Evolutionary conservation across 2,888 invertebrate species (phyloP), one percentile per base, ranked within the genome.

Genomic region (Melanargia galathea): DNA sequence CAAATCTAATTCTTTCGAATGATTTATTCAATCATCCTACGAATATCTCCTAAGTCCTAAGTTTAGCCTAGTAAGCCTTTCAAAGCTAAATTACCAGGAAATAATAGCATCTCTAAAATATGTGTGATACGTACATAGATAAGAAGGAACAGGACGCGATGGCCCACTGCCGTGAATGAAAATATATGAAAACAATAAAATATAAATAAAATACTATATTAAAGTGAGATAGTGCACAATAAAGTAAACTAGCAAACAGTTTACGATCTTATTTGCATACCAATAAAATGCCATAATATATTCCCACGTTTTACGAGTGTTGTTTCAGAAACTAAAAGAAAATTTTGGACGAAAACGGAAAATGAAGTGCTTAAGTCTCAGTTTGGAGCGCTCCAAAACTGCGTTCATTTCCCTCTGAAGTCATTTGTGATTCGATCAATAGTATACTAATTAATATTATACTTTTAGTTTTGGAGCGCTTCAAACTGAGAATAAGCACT

Each of bases 231-330:
- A 70, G 51, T 63, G 49, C 71, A 69, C 71, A 70, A 73, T 78
- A 76, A 76, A 76, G 63, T 67, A 68, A 72, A 75, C 70, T 71
- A 76, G 70, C 76, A 73, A 74, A 72, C 73, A 68, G 70, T 73
- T 75, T 60, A 73, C 74, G 70, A 71, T 71, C 73, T 68, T 62
- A 75, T 82, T 81, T 79, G 73, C 77, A 80, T 80, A 75, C 69
- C 65, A 60, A 65, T 72, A 56, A 51, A 65, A 58, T 30, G 30
- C 30, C 10, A 58, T 67, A 60, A 52, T 56, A 49, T 35, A 54
- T 74, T 66, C 63, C 57, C 59, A 56, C 59, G 52, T 65, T 66
- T 63, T 64, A 35, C 35, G 33, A 52, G 33, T 35, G 62, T 68
- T 66, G 63, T 68, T 65, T 26, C 38, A 55, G 35, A 63, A 59